Percentiles rank a stretch among this genome's conserved stretches.
These are phyloP conservation scores for Numida meleagris DNA, from an alignment of 2,113 vertebrate species.

Conservation along the genomic window DNA sequence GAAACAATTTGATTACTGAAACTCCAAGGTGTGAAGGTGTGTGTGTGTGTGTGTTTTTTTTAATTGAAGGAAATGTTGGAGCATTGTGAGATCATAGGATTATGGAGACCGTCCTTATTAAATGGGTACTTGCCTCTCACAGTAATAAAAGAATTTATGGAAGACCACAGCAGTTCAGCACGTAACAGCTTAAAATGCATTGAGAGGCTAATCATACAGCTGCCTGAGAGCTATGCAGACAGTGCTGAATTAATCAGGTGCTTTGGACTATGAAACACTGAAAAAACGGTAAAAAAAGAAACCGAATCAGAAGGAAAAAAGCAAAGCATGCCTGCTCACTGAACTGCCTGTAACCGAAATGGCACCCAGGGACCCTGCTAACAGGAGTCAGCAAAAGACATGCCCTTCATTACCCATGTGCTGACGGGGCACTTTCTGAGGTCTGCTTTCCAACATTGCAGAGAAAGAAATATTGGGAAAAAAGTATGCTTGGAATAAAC, in stretches of 20 bases:
- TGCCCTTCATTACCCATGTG: slow-evolving; percentile 27
- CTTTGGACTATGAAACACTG: not conserved
- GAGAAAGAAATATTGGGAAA: not conserved
- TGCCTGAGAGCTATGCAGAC: not conserved
- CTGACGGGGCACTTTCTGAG: slow-evolving; percentile 16
- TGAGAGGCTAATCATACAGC: not conserved
- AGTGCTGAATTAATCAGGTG: slow-evolving; percentile 24
- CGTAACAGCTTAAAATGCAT: not conserved
- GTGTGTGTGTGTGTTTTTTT: no score
- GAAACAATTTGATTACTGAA: not conserved
- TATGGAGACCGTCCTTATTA: not conserved
- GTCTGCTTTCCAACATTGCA: not conserved
- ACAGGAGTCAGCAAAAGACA: slow-evolving; percentile 32
- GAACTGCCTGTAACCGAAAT: not conserved
- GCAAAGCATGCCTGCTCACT: not conserved
- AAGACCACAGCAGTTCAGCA: not conserved
- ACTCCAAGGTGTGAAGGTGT: not conserved
- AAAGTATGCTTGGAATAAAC: not conserved
- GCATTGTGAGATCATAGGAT: not conserved
- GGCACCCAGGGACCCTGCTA: slow-evolving; percentile 6
- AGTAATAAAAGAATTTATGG: not conserved
- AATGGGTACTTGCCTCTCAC: not conserved
- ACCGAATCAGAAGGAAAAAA: not conserved
- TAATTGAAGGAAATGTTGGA: not conserved
- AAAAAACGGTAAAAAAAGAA: not conserved